phyloP scores from a whole-genome alignment of 64 coral and sea anemone genomes.

The Actinia tenebrosa region DNA sequence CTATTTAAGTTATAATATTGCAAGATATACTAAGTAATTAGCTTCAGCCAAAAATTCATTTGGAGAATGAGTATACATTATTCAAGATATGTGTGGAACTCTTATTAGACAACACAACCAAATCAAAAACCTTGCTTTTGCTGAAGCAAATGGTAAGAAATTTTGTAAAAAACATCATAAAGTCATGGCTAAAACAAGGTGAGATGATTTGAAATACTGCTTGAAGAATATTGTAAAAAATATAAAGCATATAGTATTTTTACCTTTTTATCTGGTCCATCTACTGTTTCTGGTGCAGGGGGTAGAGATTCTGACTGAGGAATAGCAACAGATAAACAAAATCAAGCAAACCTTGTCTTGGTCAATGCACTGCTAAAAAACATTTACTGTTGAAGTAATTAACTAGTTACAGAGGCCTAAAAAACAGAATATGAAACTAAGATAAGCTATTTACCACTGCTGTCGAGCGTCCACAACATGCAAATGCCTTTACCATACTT shows the following conservation, averaged over 20 bases:
- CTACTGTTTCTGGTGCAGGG: neutral
- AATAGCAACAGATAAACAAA: constrained; percentile 11
- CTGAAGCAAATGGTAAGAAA: neutral
- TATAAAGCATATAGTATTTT: neutral
- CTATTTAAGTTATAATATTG: neutral
- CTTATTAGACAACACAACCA: neutral
- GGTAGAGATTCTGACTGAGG: neutral
- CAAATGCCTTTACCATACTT: constrained; percentile 30
- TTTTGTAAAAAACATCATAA: neutral
- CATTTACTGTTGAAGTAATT: neutral
- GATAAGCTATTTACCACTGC: constrained; percentile 23
- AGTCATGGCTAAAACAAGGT: neutral
- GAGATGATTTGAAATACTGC: neutral
- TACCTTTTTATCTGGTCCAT: constrained; percentile 10
- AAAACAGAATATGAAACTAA: neutral
- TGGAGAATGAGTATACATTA: neutral
- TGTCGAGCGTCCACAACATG: constrained; percentile 22
- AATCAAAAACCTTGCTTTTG: neutral
- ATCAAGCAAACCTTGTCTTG: neutral
- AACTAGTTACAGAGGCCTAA: neutral
- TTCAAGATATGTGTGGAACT: neutral
- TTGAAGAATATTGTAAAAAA: neutral
- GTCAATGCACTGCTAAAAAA: neutral
- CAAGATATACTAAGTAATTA: neutral
- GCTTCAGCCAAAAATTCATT: neutral